phyloP scores from a whole-genome alignment of 2,113 vertebrate species.

The Thunnus maccoyii region DNA sequence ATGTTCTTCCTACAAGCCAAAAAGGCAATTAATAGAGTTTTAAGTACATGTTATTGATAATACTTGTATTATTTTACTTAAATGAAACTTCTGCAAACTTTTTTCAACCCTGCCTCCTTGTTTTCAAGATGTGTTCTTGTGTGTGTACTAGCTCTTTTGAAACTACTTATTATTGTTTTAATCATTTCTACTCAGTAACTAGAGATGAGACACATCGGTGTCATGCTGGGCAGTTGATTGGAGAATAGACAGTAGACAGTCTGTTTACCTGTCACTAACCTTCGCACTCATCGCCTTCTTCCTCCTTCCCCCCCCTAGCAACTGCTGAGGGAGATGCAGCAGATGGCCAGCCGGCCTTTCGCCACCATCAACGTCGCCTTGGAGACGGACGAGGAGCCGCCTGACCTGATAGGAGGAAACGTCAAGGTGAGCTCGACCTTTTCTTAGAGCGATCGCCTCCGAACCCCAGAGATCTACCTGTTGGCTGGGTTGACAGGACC shows the following conservation, averaged over 20 bases:
- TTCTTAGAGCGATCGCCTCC: background rate
- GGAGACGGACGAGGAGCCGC: conserved; percentile 98
- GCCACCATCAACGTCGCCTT: conserved; percentile 98
- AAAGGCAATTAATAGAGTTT: too few species aligned
- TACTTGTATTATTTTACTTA: too few species aligned
- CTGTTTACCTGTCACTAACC: conserved; percentile 58
- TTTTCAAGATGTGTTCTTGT: background rate
- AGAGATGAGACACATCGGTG: background rate
- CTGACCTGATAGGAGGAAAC: conserved; percentile 98
- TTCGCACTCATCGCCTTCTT: conserved; percentile 50
- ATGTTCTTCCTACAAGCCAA: too few species aligned
- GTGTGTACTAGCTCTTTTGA: background rate
- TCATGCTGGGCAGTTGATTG: background rate
- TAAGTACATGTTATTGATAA: too few species aligned
- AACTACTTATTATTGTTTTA: background rate
- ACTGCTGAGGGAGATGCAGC: conserved; percentile 99
- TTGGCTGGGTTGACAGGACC: background rate
- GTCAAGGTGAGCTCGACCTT: conserved; percentile 91
- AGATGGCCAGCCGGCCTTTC: conserved; percentile 99
- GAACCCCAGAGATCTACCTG: background rate
- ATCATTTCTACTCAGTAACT: background rate
- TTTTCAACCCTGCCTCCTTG: too few species aligned
- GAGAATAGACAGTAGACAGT: conserved; percentile 10
- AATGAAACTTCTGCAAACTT: too few species aligned
- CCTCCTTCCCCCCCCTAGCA: conserved; percentile 85